Conservation (phyloP, 2,113 vertebrate genomes). For the Alligator mississippiensis region DNA sequence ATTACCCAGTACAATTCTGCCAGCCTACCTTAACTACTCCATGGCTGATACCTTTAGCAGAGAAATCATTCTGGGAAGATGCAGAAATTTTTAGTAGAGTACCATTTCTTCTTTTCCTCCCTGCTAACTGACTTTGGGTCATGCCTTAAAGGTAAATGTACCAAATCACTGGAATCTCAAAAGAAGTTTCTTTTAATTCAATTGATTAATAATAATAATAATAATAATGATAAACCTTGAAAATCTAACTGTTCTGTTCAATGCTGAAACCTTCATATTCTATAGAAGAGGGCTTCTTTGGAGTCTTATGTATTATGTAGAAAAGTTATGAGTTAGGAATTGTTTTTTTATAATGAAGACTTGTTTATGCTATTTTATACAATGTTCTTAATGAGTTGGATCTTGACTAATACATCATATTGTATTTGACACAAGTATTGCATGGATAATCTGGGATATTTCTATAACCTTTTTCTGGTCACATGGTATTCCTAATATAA, state of each 20-base stretch:
- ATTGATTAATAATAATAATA: too few relatives aligned
- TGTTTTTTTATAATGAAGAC: background rate
- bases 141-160: background rate
- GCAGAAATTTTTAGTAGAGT: background rate
- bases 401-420: background rate
- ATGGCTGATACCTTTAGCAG: accelerated
- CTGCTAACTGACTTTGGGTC: background rate
- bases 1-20: background rate
- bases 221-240: background rate
- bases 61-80: background rate
- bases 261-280: background rate
- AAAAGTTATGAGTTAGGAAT: background rate
- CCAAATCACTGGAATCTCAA: background rate
- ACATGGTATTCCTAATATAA: background rate
- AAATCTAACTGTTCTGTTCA: background rate
- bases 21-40: accelerated
- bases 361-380: background rate
- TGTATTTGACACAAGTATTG: background rate
- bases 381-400: background rate
- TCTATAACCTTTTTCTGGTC: background rate
- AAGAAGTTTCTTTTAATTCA: background rate
- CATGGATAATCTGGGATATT: background rate
- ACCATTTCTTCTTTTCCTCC: background rate
- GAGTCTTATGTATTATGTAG: background rate
- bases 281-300: background rate